Evolutionary conservation across 2,888 invertebrate species (phyloP).

Genomic region (Oasisia sp.): DNA sequence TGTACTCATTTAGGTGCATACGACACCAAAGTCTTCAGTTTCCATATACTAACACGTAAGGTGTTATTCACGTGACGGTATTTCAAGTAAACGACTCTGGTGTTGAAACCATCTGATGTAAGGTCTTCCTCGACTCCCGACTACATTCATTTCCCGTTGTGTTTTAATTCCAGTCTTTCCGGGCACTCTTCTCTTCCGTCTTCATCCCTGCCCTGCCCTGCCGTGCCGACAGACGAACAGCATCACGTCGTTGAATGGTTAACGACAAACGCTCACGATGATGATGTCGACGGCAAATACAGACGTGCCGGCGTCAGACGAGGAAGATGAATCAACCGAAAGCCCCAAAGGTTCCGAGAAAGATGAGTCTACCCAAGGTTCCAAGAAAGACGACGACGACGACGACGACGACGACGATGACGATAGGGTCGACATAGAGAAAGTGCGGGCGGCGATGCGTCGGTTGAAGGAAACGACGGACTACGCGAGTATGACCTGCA

Average conservation of each 20-base stretch:
- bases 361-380: not conserved
- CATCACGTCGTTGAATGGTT: not conserved
- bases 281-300: not conserved
- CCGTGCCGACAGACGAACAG: not conserved
- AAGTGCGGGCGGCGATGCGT: not conserved
- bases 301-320: not conserved
- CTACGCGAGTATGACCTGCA: not conserved
- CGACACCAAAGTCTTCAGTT: too few relatives aligned
- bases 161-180: too few relatives aligned
- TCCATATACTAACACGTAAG: too few relatives aligned
- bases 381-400: not conserved
- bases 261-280: not conserved
- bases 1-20: too few relatives aligned
- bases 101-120: too few relatives aligned
- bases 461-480: not conserved
- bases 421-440: not conserved
- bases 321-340: not conserved
- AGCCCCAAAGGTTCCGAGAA: not conserved
- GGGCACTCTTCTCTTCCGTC: not conserved
- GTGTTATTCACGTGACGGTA: too few relatives aligned
- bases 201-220: not conserved
- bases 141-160: too few relatives aligned
- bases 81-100: too few relatives aligned
- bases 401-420: not conserved
- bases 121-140: too few relatives aligned